These are phyloP conservation scores for Cheumatopsyche charites DNA, from an alignment of 1,140 invertebrate species.

Conservation along the genomic window DNA sequence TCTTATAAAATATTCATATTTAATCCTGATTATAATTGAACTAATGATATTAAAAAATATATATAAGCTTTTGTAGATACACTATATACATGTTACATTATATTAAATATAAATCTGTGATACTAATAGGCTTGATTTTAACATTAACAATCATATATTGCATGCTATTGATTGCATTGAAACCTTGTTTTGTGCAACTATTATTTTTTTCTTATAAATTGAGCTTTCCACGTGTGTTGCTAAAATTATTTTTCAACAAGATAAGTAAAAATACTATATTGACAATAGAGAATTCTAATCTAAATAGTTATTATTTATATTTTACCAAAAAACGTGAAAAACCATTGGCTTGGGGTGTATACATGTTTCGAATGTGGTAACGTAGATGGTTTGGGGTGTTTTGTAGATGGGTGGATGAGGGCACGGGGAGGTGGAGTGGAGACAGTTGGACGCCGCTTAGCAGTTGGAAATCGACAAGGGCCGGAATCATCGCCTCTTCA, in stretches of 20 bases:
- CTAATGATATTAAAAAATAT: no score
- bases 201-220: no score
- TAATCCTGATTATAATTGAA: no score
- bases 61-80: no score
- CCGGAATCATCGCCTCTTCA: slow-evolving; percentile 80
- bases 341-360: slow-evolving; percentile 36
- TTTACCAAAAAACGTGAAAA: neutral
- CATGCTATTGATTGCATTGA: neutral
- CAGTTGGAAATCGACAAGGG: slow-evolving; percentile 66
- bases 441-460: slow-evolving; percentile 67
- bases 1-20: no score
- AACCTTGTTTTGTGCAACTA: neutral
- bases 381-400: slow-evolving; percentile 45
- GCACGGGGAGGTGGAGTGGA: slow-evolving; percentile 60
- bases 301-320: no score
- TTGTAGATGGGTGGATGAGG: slow-evolving; percentile 63
- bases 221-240: no score
- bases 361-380: slow-evolving; percentile 27
- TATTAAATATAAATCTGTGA: no score
- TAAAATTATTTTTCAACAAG: no score
- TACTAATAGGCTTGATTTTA: neutral
- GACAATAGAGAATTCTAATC: no score
- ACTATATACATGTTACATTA: no score
- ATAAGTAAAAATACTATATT: no score
- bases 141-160: slow-evolving; percentile 5